phyloP scores from a whole-genome alignment of 2,888 invertebrate species.

The Drosophila vallismaia region DNA sequence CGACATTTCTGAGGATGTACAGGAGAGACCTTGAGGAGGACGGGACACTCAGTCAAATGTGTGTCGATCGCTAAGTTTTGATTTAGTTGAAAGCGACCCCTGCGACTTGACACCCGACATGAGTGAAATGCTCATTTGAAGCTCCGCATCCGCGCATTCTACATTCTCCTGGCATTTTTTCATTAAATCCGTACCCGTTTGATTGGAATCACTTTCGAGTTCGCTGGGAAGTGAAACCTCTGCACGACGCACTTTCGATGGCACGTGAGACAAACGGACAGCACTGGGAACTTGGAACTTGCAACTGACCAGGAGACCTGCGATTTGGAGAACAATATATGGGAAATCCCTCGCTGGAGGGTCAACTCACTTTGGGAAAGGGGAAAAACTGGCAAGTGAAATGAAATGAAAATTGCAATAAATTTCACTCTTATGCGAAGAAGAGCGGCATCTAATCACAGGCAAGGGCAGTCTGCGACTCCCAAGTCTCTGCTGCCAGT shows the following conservation, averaged over 20 bases:
- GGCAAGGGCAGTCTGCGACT: slow-evolving; percentile 52
- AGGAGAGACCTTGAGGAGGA: slow-evolving; percentile 58
- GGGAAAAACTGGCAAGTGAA: slow-evolving; percentile 52
- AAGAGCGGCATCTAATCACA: slow-evolving; percentile 72
- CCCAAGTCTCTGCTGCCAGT: slow-evolving; percentile 40
- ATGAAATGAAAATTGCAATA: slow-evolving; percentile 73
- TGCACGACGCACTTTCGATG: slow-evolving; percentile 68
- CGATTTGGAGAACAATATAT: slow-evolving; percentile 57
- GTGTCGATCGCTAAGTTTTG: slow-evolving; percentile 54
- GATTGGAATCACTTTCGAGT: slow-evolving; percentile 75
- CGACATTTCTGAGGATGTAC: slow-evolving; percentile 47
- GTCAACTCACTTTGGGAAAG: slow-evolving; percentile 24
- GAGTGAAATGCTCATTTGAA: slow-evolving; percentile 54
- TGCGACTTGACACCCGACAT: slow-evolving; percentile 52
- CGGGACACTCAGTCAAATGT: slow-evolving; percentile 45
- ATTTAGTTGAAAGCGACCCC: slow-evolving; percentile 56
- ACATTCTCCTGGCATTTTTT: slow-evolving; percentile 68
- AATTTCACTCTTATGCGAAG: slow-evolving; percentile 76
- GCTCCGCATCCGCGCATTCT: slow-evolving; percentile 43
- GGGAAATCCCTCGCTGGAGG: slow-evolving; percentile 50
- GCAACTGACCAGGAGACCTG: slow-evolving; percentile 28
- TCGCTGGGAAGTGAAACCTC: slow-evolving; percentile 63
- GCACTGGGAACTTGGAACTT: slow-evolving; percentile 36
- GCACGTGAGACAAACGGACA: slow-evolving; percentile 67
- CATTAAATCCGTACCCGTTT: slow-evolving; percentile 62